A percentile compares a stretch with the other conserved stretches of the same genome.
Conservation (phyloP, 2,888 invertebrate species). For the Sipunculus nudus region DNA sequence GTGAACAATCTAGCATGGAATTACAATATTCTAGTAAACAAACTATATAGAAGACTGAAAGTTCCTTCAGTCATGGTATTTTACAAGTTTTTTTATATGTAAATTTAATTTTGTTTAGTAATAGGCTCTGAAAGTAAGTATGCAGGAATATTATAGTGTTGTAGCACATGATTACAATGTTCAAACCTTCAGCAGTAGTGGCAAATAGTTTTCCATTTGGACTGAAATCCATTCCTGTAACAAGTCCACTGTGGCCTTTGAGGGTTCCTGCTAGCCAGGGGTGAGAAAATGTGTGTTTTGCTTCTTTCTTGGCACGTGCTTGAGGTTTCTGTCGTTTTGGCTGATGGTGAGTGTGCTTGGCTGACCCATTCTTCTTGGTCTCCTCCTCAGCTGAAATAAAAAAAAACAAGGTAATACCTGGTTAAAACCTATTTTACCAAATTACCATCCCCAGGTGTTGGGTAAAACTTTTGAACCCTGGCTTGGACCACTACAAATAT, state of each 20-base stretch:
- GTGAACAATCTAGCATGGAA: too few relatives aligned
- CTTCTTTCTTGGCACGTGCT: conserved; percentile 16
- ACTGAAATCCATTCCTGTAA: conserved; percentile 83
- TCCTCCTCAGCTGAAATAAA: neutral
- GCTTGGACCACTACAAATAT: too few relatives aligned
- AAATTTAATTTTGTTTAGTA: too few relatives aligned
- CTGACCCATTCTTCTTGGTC: conserved; percentile 11
- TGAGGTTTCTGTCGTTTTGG: conserved; percentile 16
- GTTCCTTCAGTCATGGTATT: too few relatives aligned
- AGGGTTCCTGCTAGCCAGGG: conserved; percentile 83
- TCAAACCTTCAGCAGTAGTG: conserved; percentile 84
- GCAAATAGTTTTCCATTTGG: conserved; percentile 87
- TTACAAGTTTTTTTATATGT: too few relatives aligned
- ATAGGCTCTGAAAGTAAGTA: too few relatives aligned
- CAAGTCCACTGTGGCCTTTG: conserved; percentile 81
- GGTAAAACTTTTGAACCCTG: too few relatives aligned
- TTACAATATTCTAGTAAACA: too few relatives aligned
- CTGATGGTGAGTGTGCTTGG: conserved; percentile 27
- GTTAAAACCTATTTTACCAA: neutral
- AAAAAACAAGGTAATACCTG: neutral
- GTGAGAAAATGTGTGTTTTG: conserved; percentile 70
- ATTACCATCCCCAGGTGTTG: too few relatives aligned
- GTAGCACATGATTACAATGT: too few relatives aligned
- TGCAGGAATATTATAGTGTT: too few relatives aligned
- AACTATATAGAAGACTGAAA: too few relatives aligned